A percentile compares a stretch with the other conserved stretches of the same genome.
phyloP scores from a whole-genome alignment of 1,140 invertebrate species.

The Nasonia vitripennis region DNA sequence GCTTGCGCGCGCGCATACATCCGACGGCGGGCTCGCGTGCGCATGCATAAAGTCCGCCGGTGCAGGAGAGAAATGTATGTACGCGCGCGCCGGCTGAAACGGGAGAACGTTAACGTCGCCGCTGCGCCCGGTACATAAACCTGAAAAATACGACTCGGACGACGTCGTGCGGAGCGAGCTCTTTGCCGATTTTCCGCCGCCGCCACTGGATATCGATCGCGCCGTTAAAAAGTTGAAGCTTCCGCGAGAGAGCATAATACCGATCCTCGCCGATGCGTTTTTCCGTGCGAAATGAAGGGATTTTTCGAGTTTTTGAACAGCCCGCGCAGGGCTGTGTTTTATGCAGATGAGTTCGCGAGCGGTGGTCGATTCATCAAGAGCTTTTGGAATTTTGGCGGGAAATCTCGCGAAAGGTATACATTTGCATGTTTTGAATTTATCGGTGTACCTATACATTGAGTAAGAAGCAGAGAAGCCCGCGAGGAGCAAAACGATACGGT shows the following conservation, averaged over 20 bases:
- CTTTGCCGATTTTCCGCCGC: slow-evolving; percentile 43
- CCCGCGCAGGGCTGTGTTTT: neutral
- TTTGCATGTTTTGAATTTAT: neutral
- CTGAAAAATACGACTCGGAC: slow-evolving; percentile 48
- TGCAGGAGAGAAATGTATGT: neutral
- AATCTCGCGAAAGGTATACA: neutral
- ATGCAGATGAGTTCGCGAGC: neutral
- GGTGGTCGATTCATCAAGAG: neutral
- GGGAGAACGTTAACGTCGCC: slow-evolving; percentile 44
- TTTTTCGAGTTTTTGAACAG: neutral
- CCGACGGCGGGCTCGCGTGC: neutral
- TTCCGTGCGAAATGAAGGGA: no score
- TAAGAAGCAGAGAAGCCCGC: no score
- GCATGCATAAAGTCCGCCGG: slow-evolving; percentile 19
- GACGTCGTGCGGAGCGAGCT: slow-evolving; percentile 32
- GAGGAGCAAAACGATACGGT: neutral
- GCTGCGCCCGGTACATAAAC: slow-evolving; percentile 43
- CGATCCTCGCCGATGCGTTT: neutral
- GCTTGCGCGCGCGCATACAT: neutral
- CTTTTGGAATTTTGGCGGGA: neutral
- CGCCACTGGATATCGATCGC: slow-evolving; percentile 33
- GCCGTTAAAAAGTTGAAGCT: slow-evolving; percentile 35
- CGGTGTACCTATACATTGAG: no score
- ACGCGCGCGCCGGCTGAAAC: slow-evolving; percentile 9
- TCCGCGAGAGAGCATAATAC: slow-evolving; percentile 31